These are phyloP conservation scores for Actinopyga echinites DNA, from an alignment of 53 echinoderm and acorn worm genomes.

Conservation along the genomic window DNA sequence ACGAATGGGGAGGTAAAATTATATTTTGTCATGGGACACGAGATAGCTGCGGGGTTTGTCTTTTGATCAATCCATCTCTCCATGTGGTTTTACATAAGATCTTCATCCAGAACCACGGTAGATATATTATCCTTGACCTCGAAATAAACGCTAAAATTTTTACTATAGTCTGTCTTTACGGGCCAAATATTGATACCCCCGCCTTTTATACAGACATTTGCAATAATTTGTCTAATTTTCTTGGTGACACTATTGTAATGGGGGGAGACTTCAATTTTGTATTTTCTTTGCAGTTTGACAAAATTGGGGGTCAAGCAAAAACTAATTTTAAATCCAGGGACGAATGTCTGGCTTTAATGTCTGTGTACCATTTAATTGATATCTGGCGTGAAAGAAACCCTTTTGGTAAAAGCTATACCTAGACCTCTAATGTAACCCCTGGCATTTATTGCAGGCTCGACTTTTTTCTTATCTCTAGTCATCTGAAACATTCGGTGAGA, in stretches of 20 bases:
- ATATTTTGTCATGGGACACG: neutral
- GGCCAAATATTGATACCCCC: neutral
- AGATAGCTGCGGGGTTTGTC: neutral
- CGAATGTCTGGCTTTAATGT: no score
- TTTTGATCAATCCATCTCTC: neutral
- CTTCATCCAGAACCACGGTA: neutral
- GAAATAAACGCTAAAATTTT: neutral
- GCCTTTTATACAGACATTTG: neutral
- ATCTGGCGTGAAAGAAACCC: neutral
- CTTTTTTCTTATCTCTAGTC: neutral
- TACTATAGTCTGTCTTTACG: neutral
- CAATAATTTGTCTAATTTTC: neutral
- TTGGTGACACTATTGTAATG: neutral
- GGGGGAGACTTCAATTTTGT: no score
- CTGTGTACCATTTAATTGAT: neutral
- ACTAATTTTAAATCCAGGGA: neutral
- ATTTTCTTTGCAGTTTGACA: neutral
- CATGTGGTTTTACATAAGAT: neutral
- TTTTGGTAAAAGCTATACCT: neutral
- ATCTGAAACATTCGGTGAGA: neutral
- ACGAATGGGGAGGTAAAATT: neutral
- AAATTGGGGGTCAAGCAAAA: neutral
- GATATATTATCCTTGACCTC: neutral
- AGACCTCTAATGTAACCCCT: neutral
- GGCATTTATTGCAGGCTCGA: no score